These are phyloP conservation scores for rat (Rattus norvegicus) DNA, from an alignment of 2,113 vertebrate genomes.

Conservation along the genomic window GRCr8 NC_086019.1:233198501-233199000, in stretches of 20 bases:
- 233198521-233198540: background rate
- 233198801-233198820: background rate
- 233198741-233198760: background rate
- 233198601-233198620: background rate
- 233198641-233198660: background rate
- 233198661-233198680: background rate
- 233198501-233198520: background rate
- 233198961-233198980: constrained; percentile 32
- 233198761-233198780: background rate
- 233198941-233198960: constrained; percentile 46
- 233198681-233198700: background rate
- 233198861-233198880: background rate
- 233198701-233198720: no score
- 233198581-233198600: background rate
- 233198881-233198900: constrained; percentile 64
- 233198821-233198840: constrained; percentile 1
- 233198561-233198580: constrained; percentile 29
- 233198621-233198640: background rate
- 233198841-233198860: constrained; percentile 27
- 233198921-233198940: background rate
- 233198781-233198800: background rate
- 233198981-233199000: constrained; percentile 59
- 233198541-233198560: background rate
- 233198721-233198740: background rate
- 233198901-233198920: constrained; percentile 29